Evolutionary conservation across 2,888 invertebrate genomes (phyloP).

Genomic region (Ennomos erosarius): DNA sequence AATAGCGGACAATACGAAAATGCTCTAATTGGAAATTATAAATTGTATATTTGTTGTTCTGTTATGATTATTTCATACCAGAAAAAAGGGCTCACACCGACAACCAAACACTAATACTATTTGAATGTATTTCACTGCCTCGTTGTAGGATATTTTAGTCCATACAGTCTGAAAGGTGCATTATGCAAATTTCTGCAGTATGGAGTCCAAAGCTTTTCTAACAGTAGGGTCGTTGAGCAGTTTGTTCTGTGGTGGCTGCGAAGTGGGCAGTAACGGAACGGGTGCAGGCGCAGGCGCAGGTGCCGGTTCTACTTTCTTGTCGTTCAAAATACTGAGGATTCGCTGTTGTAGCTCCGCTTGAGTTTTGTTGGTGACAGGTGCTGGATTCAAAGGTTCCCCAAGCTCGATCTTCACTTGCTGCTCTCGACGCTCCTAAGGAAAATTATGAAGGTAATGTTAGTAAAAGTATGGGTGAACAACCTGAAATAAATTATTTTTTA

Average conservation of each 20-base stretch:
- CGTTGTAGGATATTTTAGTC: no score
- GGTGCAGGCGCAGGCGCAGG: constrained; percentile 51
- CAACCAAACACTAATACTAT: no score
- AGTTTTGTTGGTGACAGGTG: constrained; percentile 75
- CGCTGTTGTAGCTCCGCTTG: constrained; percentile 91
- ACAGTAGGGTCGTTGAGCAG: constrained; percentile 92
- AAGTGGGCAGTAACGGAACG: constrained; percentile 45
- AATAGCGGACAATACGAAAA: no score
- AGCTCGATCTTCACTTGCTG: constrained; percentile 91
- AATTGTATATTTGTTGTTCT: no score
- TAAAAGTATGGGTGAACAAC: no score
- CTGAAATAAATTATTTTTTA: no score
- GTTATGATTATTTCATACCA: no score
- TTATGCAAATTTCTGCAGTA: constrained; percentile 77
- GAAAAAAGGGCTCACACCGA: no score
- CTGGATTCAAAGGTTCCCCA: constrained; percentile 86
- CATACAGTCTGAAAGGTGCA: no score
- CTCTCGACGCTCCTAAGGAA: constrained; percentile 88
- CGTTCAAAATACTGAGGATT: constrained; percentile 91
- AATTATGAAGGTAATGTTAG: neutral
- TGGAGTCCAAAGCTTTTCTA: constrained; percentile 91
- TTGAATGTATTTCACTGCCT: no score
- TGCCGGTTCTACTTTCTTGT: constrained; percentile 76
- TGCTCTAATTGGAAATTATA: no score
- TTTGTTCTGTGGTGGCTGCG: constrained; percentile 68